Base-by-base conservation (phyloP, 2,888 invertebrate genomes). In the Lepidochrysops patricia region DNA sequence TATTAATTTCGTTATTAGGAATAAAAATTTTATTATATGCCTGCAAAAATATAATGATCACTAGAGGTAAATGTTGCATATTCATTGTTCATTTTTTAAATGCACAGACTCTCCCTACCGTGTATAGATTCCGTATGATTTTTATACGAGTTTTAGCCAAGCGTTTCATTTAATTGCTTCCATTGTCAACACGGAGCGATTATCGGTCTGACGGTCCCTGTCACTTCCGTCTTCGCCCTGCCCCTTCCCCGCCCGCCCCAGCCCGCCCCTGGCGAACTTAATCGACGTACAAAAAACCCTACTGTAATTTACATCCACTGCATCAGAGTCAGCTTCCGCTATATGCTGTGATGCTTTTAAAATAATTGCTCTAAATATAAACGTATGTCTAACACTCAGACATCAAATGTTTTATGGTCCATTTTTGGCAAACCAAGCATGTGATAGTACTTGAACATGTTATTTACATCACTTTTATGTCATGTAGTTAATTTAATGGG, bases 281-380 rank as follows among this genome's bases (percentile, higher is more conserved):
- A 70, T 69, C 66, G 69, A 60, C 65, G 67, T 67, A 68, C 66
- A 70, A 71, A 71, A 72, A 71, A 64, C 62, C 63, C 62, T 56
- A 61, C 65, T 57, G 64, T 69, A 72, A 71, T 72, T 72, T 72
- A 67, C 70, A 69, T 68, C 67, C 66, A 63, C 66, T 70, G 67
- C 69, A 67, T 67, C 68, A 68, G 68, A 71, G 65, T 60, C 63
- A 61, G 61, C 61, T 64, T 68, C 66, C 66, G 65, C 61, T 63
- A 60, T 29, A 58, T 57, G 58, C 61, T 62, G 58, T 61, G 60
- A 52, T 61, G 37, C 35, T 62, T 60, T 63, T 50, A 49, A 34
- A 58, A 50, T 58, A 58, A 58, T 58, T 58, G 58, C 58, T n/a
- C 32, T 13, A 34, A 26, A 50, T 34, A 35, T 58, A 48, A 49